Percentiles rank a stretch among this genome's conserved stretches.
Evolutionary conservation across 2,888 invertebrate genomes (phyloP).

Genomic region (Dendrolimus houi): DNA sequence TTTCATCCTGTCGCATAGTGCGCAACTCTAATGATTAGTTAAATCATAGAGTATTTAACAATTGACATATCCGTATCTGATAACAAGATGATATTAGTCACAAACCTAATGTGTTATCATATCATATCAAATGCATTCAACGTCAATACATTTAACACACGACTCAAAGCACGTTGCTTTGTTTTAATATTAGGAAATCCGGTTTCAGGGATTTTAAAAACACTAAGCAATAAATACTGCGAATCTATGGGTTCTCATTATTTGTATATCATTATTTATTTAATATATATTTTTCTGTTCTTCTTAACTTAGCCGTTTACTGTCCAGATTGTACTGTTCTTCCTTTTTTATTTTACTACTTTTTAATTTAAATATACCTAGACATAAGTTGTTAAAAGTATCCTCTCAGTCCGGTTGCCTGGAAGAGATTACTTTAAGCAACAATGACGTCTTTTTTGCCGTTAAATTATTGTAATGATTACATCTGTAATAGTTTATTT

Average conservation of each 20-base stretch:
- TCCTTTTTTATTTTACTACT: too few relatives aligned
- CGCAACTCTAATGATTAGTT: not conserved
- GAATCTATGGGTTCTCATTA: too few relatives aligned
- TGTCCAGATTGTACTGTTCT: too few relatives aligned
- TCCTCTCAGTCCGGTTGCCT: too few relatives aligned
- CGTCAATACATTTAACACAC: not conserved
- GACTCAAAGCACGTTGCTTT: not conserved
- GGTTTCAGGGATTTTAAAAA: not conserved
- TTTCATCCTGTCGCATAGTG: not conserved
- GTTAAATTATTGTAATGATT: too few relatives aligned
- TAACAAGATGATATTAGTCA: not conserved
- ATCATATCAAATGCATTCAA: not conserved
- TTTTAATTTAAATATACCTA: too few relatives aligned
- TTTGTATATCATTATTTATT: not conserved
- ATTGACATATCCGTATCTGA: not conserved
- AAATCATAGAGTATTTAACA: not conserved
- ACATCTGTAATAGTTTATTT: too few relatives aligned
- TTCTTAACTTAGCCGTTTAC: too few relatives aligned
- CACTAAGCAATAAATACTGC: too few relatives aligned
- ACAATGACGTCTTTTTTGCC: too few relatives aligned
- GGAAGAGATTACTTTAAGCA: too few relatives aligned
- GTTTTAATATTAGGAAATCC: constrained; percentile 1
- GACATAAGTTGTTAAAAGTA: too few relatives aligned
- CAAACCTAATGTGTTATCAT: not conserved
- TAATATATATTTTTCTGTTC: not conserved